phyloP scores from a whole-genome alignment of 2,113 vertebrate species.

The Centropus bengalensis region DNA sequence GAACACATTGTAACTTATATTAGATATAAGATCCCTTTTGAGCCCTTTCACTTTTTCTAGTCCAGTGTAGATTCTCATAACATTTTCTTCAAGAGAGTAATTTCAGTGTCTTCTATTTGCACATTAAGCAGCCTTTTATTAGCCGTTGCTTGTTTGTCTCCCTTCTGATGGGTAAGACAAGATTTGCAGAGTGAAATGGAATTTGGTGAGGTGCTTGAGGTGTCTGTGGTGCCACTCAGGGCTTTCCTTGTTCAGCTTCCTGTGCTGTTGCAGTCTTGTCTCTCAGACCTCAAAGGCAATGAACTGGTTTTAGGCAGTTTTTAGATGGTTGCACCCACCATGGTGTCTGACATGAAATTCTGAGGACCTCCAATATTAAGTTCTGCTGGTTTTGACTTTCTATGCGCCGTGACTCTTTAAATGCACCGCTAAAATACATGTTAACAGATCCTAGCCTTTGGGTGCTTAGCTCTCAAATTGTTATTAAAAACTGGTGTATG shows the following conservation, averaged over 20 bases:
- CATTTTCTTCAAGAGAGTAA: not conserved
- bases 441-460: not conserved
- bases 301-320: not conserved
- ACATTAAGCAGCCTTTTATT: rapidly evolving
- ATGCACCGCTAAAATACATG: not conserved
- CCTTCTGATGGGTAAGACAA: not conserved
- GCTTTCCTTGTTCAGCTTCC: not conserved
- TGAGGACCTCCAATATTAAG: not conserved
- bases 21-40: not conserved
- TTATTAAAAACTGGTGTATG: not conserved
- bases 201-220: not conserved
- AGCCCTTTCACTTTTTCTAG: not conserved
- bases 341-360: not conserved
- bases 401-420: not conserved
- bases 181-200: not conserved
- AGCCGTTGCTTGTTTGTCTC: not conserved
- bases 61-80: not conserved
- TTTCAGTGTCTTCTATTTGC: not conserved
- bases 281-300: not conserved
- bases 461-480: not conserved
- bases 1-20: not conserved
- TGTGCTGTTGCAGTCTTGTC: not conserved
- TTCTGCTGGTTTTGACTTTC: not conserved
- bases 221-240: not conserved
- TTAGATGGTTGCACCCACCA: not conserved